phyloP scores from a whole-genome alignment of 1,140 invertebrate species.

The Heterodera schachtii region DNA sequence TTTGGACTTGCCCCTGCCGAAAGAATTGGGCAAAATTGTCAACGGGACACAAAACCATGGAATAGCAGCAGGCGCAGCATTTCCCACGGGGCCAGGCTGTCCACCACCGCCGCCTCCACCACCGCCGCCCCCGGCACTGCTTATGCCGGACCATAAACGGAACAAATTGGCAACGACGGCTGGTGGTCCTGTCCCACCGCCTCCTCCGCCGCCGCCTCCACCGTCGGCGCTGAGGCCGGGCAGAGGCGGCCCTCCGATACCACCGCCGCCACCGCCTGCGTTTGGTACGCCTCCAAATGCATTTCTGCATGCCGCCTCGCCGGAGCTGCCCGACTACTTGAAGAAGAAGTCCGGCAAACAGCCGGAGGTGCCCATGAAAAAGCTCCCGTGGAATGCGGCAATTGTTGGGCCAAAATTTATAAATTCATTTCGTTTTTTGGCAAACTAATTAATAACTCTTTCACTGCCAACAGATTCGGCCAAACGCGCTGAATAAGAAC shows the following conservation, averaged over 20 bases:
- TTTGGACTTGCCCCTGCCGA: conserved; percentile 35
- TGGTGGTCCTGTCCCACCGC: not conserved
- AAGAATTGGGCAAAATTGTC: conserved; percentile 10
- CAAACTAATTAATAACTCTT: not conserved
- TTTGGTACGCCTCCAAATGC: not conserved
- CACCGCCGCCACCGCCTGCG: conserved; percentile 30
- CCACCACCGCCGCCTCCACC: conserved; percentile 41
- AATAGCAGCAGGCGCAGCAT: not conserved
- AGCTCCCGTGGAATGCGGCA: conserved; percentile 43
- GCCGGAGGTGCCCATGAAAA: conserved; percentile 49
- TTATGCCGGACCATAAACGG: conserved; percentile 1
- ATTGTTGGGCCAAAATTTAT: conserved; percentile 24
- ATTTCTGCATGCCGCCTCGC: conserved; percentile 10
- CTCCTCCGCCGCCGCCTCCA: conserved; percentile 22
- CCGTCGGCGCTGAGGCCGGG: not conserved
- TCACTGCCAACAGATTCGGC: conserved; percentile 37
- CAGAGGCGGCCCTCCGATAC: conserved; percentile 29
- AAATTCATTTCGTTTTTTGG: not conserved
- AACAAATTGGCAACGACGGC: not conserved
- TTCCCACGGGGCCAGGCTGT: conserved; percentile 12
- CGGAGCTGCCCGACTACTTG: conserved; percentile 43
- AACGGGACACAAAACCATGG: too few species aligned
- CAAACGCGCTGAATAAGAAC: conserved; percentile 41
- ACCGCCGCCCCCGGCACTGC: conserved; percentile 30
- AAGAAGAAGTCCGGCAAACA: conserved; percentile 25